phyloP scores from a whole-genome alignment of 2,797 vertebrate genomes.

The Brotogeris chrysoptera region DNA sequence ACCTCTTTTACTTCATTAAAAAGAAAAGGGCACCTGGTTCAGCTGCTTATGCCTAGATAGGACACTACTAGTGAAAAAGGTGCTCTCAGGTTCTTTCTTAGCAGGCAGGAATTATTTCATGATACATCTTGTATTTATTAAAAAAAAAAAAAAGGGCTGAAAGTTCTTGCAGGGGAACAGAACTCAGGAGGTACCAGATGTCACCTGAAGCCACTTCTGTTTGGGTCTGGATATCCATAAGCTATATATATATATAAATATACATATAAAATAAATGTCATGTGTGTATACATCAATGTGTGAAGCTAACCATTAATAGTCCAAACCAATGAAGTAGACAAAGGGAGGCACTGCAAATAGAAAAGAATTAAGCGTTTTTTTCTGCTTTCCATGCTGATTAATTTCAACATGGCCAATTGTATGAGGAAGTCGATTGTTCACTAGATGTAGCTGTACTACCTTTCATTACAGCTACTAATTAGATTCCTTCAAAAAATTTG shows the following conservation, averaged over 20 bases:
- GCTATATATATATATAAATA: neutral
- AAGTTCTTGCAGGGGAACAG: neutral
- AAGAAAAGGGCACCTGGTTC: accelerated
- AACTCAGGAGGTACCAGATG: neutral
- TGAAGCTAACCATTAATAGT: neutral
- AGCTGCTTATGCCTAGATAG: neutral
- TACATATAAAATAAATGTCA: neutral
- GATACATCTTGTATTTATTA: neutral
- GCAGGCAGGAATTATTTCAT: neutral
- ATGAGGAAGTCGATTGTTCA: neutral
- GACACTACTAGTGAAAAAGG: neutral
- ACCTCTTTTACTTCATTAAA: neutral
- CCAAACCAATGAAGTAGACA: neutral
- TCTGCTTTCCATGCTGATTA: neutral
- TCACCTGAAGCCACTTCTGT: neutral
- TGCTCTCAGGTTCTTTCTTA: neutral
- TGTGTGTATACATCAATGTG: accelerated
- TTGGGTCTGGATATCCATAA: neutral
- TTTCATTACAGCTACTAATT: neutral
- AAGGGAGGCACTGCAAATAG: neutral
- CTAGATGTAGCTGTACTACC: neutral
- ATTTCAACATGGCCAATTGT: neutral
- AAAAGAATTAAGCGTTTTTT: neutral
- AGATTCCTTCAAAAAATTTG: neutral
- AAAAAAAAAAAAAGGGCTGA: neutral